Percentiles rank a stretch among this genome's conserved stretches.
These are phyloP conservation scores for Oceanodroma leucorhoa DNA, from an alignment of 2,797 vertebrate species.

Conservation along the genomic window DNA sequence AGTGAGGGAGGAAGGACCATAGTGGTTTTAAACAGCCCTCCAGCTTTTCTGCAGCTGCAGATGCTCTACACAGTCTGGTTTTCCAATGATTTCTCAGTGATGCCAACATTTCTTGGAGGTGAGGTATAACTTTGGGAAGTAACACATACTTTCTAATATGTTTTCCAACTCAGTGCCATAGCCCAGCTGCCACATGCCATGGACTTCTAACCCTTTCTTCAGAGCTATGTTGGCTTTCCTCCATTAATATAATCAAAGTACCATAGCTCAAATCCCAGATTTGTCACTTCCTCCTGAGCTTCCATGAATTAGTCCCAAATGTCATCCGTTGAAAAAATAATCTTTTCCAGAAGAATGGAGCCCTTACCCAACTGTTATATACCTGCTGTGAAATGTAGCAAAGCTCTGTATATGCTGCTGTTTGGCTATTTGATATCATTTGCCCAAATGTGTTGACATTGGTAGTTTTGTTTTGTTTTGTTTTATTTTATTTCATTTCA, in stretches of 20 bases:
- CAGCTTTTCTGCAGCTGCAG: neutral
- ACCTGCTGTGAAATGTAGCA: neutral
- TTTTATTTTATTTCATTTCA: fast-evolving
- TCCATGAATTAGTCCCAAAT: neutral
- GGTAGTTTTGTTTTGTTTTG: neutral
- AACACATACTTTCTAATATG: neutral
- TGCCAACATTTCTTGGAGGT: neutral
- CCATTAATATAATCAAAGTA: neutral
- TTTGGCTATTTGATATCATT: neutral
- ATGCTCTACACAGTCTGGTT: neutral
- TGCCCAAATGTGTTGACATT: neutral
- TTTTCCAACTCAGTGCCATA: neutral
- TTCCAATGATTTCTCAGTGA: neutral
- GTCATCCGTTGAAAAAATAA: neutral
- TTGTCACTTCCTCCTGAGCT: neutral
- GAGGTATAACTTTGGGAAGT: neutral
- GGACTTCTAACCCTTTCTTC: neutral
- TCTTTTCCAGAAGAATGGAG: neutral
- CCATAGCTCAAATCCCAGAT: neutral
- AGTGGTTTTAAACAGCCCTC: neutral
- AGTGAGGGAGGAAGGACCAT: neutral
- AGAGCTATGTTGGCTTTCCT: neutral
- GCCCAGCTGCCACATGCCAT: neutral
- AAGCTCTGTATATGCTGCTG: neutral
- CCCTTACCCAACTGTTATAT: neutral